Base-by-base conservation (phyloP, 23 tunicate species). In the Styela plicata region DNA sequence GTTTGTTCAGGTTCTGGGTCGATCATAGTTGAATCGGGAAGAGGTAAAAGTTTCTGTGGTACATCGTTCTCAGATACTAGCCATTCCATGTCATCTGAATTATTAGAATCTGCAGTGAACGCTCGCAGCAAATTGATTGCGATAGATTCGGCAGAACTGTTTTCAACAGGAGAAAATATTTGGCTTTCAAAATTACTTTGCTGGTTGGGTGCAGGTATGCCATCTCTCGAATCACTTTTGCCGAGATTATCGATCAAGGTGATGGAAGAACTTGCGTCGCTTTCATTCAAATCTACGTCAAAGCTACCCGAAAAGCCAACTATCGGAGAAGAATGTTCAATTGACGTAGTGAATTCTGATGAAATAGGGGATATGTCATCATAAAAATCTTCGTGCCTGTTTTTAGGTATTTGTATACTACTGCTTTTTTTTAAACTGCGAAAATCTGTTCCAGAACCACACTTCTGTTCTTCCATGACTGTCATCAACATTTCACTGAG, bases 21-120 rank as follows among this genome's bases (percentile, higher is more conserved):
- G 79, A 88, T 61, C 26, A 65, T 79, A 33, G 76, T 80, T 19
- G 92, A 88, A 24, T 64, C 20, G 2, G 96, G 96, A 21, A 90
- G 33, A 28, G 96, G 96, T 31, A 90, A 89, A 62, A 90, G 86
- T 85, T 85, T 85, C 74, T 90, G 96, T 2, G 96, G 96, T 13
- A 85, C 96, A 33, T 90, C 96, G 1, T 85, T 86, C 69, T 82
- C 86, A 24, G 96, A 85, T 19, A 90, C 70, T 30, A 85, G 52
- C 84, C 84, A 90, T 19, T 90, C 65, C 28, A 85, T 26, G 34
- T 90, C 80, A 27, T 34, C 77, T 33, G 36, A 21, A 29, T 71
- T 34, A 13, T 44, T 44, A 13, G 57, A 44, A 28, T 37, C 63
- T 16, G 53, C 80, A 21, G 84, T 78, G 36, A 88, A 78, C 0